Percentiles rank a stretch among this genome's conserved stretches.
Evolutionary conservation across 2,113 vertebrate genomes (phyloP).

Genomic region (Alligator mississippiensis): DNA sequence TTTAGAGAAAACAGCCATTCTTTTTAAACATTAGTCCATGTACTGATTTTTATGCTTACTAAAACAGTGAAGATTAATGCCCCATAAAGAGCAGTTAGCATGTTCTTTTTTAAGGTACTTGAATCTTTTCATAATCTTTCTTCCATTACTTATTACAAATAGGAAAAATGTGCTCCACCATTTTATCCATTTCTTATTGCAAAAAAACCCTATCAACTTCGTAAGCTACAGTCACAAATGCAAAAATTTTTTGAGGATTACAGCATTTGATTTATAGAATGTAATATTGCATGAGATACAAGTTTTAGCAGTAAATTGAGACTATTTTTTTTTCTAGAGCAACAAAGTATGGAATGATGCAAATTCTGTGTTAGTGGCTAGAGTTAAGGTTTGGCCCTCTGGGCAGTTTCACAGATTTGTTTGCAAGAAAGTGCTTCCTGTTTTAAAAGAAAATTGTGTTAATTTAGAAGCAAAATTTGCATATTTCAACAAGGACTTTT

Average conservation of each 20-base stretch:
- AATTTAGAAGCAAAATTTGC: conserved; percentile 15
- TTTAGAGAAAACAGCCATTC: background rate
- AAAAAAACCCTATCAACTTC: background rate
- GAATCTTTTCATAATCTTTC: background rate
- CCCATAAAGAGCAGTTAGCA: background rate
- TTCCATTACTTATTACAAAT: background rate
- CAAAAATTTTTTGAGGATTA: background rate
- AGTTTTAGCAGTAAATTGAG: background rate
- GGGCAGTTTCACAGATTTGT: background rate
- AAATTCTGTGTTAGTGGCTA: fast-evolving
- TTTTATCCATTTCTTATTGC: background rate
- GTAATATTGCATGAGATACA: background rate
- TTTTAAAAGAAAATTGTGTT: background rate
- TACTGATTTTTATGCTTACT: background rate
- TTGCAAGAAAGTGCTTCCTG: background rate
- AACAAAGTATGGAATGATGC: fast-evolving
- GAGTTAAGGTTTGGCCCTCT: background rate
- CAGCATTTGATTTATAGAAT: background rate
- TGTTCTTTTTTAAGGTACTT: background rate
- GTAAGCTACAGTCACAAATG: background rate
- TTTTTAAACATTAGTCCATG: background rate
- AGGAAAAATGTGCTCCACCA: background rate
- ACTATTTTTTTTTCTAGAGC: background rate
- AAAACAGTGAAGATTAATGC: background rate
- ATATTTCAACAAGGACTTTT: conserved; percentile 11